phyloP scores from a whole-genome alignment of 2,113 vertebrate species.

The Ailurus styani region DNA sequence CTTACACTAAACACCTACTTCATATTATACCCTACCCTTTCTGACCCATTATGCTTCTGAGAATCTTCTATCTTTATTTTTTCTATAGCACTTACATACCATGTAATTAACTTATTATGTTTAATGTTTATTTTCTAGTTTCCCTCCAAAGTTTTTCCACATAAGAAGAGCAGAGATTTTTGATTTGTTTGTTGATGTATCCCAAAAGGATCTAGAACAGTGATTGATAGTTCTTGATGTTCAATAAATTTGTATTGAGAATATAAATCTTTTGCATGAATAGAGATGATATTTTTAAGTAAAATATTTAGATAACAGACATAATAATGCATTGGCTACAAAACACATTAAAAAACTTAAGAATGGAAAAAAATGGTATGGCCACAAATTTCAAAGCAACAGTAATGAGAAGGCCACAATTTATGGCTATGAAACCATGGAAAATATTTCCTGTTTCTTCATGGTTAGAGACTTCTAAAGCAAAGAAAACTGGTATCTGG shows the following conservation, averaged over 20 bases:
- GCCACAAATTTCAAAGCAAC: neutral
- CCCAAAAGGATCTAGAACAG: neutral
- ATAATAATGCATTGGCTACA: neutral
- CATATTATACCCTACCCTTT: neutral
- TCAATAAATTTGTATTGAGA: neutral
- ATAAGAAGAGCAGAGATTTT: neutral
- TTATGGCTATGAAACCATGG: neutral
- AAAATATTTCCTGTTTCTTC: slow-evolving; percentile 7
- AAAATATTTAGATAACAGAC: neutral
- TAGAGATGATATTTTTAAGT: neutral
- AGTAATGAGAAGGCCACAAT: neutral
- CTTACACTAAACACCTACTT: neutral
- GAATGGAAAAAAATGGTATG: neutral
- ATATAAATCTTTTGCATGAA: neutral
- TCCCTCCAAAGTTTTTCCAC: neutral
- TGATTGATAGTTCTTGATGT: neutral
- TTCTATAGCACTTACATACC: neutral
- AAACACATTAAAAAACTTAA: neutral
- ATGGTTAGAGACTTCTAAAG: neutral
- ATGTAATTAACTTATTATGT: neutral
- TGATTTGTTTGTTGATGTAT: neutral
- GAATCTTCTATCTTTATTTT: neutral
- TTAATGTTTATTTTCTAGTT: neutral
- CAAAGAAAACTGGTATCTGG: neutral
- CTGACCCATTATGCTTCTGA: neutral